These are phyloP conservation scores for Phragmatobia fuliginosa DNA, from an alignment of 2,888 invertebrate genomes.

Conservation along the genomic window DNA sequence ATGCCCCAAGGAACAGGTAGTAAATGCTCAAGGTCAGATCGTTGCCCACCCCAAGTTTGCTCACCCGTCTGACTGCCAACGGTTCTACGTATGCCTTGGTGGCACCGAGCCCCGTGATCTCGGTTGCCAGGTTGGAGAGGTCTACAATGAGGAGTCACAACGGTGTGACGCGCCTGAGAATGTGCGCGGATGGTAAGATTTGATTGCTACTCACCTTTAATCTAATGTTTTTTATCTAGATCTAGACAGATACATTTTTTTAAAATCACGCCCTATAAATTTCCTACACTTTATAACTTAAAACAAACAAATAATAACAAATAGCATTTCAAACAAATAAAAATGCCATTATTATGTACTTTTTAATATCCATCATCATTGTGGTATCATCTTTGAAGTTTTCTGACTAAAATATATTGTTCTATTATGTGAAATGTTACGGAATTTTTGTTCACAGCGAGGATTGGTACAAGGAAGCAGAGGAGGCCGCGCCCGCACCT, in stretches of 20 bases:
- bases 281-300: no score
- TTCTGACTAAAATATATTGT: no score
- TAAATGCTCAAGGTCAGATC: conserved; percentile 89
- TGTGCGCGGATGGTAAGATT: conserved; percentile 94
- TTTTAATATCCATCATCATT: no score
- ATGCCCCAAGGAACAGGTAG: conserved; percentile 91
- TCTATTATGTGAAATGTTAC: no score
- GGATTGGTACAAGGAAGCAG: conserved; percentile 96
- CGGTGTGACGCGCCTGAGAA: conserved; percentile 96
- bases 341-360: no score
- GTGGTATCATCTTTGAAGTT: no score
- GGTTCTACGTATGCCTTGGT: conserved; percentile 96
- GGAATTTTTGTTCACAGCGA: conserved; percentile 87
- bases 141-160: conserved; percentile 95
- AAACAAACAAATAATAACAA: no score
- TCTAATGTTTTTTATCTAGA: no score
- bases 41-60: conserved; percentile 95
- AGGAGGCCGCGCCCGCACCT: conserved; percentile 85
- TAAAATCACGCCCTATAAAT: no score
- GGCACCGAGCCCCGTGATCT: conserved; percentile 95
- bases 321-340: no score
- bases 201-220: no score
- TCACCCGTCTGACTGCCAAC: conserved; percentile 95
- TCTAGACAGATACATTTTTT: no score
- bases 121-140: conserved; percentile 94